These are phyloP conservation scores for Ommatoiulus sabulosus DNA, from an alignment of 2,888 invertebrate genomes.

Conservation along the genomic window DNA sequence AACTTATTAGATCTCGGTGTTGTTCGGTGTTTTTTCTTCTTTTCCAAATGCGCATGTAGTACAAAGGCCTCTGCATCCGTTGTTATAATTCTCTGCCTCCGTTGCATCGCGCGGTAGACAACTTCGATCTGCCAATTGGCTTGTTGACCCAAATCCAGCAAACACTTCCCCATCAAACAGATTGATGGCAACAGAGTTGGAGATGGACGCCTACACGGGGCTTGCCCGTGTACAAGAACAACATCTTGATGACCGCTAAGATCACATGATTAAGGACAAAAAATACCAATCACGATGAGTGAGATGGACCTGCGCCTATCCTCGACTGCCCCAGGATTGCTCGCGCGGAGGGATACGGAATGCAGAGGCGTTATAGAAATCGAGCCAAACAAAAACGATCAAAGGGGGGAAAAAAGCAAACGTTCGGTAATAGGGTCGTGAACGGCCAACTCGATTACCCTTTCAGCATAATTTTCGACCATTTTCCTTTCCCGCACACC, in stretches of 20 bases:
- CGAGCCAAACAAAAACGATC: neutral
- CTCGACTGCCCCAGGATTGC: neutral
- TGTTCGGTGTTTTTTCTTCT: neutral
- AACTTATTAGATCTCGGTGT: neutral
- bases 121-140: conserved; percentile 43
- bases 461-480: neutral
- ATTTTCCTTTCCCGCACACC: neutral
- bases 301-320: neutral
- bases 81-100: neutral
- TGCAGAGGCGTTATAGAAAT: neutral
- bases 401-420: neutral
- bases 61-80: neutral
- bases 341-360: neutral
- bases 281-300: conserved; percentile 22
- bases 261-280: conserved; percentile 12
- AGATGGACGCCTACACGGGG: neutral
- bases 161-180: conserved; percentile 25
- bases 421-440: neutral
- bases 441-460: neutral
- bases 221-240: neutral
- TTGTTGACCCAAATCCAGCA: conserved; percentile 36
- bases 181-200: neutral
- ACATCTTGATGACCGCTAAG: conserved; percentile 17
- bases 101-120: neutral
- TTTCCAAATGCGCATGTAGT: neutral